Evolutionary conservation across 2,797 vertebrate species (phyloP).

Genomic region (Cynopterus sphinx): DNA sequence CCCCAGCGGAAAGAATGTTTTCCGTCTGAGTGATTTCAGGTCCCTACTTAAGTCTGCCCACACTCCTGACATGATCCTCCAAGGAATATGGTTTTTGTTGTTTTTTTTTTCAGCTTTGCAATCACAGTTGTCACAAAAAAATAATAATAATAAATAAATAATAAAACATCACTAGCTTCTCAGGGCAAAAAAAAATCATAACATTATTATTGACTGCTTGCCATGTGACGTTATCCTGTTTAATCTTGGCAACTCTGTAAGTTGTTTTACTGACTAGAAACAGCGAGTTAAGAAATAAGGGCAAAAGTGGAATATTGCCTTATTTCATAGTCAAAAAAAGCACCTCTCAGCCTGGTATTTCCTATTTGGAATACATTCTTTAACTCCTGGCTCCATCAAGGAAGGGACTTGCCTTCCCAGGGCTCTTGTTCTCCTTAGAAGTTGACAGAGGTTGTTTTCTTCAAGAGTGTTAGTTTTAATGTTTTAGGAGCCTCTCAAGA

Average conservation of each 20-base stretch:
- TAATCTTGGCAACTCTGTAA: not conserved
- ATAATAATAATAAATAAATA: too few species aligned
- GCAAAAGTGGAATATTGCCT: not conserved
- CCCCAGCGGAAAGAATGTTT: slow-evolving; percentile 48
- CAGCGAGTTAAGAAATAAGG: not conserved
- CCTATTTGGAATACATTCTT: not conserved
- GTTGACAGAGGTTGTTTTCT: not conserved
- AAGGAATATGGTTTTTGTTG: not conserved
- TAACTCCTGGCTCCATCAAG: not conserved
- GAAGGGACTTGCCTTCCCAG: not conserved
- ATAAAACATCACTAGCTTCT: not conserved
- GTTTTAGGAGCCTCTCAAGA: not conserved
- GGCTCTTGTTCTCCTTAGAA: not conserved
- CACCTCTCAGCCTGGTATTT: not conserved
- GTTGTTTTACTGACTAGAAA: not conserved
- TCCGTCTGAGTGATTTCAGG: not conserved
- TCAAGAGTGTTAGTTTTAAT: not conserved
- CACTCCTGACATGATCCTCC: slow-evolving; percentile 33
- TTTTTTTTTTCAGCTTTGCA: slow-evolving; percentile 25
- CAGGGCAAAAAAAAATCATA: not conserved
- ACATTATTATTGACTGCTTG: slow-evolving; percentile 17
- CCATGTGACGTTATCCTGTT: not conserved
- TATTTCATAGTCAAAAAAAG: not conserved
- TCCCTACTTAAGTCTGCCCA: slow-evolving; percentile 56
- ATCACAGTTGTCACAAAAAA: not conserved